phyloP scores from a whole-genome alignment of 2,888 invertebrate genomes.

The Sylvicola cinctus region DNA sequence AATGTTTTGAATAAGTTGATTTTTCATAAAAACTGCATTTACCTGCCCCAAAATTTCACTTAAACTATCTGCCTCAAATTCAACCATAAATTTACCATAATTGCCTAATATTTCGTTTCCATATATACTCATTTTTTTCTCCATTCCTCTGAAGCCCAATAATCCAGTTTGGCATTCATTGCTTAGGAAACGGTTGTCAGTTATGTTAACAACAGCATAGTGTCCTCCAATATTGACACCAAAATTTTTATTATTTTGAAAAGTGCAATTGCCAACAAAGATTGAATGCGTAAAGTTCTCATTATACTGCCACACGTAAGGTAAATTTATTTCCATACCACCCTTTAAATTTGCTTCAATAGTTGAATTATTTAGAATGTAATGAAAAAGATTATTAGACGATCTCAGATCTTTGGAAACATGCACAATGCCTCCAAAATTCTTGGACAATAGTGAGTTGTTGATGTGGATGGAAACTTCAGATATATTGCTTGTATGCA shows the following conservation, averaged over 20 bases:
- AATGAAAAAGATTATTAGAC: conserved; percentile 94
- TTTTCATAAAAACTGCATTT: conserved; percentile 54
- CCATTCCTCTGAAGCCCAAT: conserved; percentile 79
- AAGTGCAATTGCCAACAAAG: conserved; percentile 68
- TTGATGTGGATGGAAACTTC: conserved; percentile 83
- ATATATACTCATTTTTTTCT: conserved; percentile 74
- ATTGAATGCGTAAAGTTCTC: conserved; percentile 87
- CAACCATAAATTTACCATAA: conserved; percentile 60
- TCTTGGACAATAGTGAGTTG: conserved; percentile 63
- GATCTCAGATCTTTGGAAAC: conserved; percentile 83
- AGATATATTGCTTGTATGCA: conserved; percentile 66
- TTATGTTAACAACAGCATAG: conserved; percentile 74
- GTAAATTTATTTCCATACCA: conserved; percentile 74
- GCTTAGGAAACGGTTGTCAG: conserved; percentile 62
- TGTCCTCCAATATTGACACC: conserved; percentile 78
- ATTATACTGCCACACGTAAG: conserved; percentile 89
- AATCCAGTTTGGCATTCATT: conserved; percentile 69
- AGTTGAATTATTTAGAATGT: conserved; percentile 68
- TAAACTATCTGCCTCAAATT: conserved; percentile 77
- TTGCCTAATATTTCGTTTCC: conserved; percentile 64
- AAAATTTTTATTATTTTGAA: conserved; percentile 71
- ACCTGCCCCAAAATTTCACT: conserved; percentile 80
- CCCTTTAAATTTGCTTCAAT: conserved; percentile 70
- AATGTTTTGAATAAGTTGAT: conserved; percentile 36
- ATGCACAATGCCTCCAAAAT: conserved; percentile 72